These are phyloP conservation scores for Elegia similella DNA, from an alignment of 2,888 invertebrate genomes.

Conservation along the genomic window DNA sequence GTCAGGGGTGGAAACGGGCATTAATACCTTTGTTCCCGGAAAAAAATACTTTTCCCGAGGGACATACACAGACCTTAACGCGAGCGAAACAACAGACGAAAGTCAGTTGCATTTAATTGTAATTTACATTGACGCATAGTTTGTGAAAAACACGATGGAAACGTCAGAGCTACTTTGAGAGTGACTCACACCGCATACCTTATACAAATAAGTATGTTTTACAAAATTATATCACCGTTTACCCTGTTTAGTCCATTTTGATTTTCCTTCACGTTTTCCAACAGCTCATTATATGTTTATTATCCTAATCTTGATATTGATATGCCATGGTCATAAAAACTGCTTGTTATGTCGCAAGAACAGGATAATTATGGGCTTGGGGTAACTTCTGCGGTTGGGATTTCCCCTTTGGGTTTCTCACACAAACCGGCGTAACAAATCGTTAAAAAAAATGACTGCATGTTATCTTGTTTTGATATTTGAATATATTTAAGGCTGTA, in stretches of 20 bases:
- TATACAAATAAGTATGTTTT: not conserved
- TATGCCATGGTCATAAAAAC: not conserved
- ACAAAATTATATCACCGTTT: not conserved
- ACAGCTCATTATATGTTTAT: not conserved
- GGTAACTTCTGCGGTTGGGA: not conserved
- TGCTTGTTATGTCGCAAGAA: not conserved
- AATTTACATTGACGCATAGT: too few species aligned
- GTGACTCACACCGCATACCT: too few species aligned
- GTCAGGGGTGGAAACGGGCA: too few species aligned
- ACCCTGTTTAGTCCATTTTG: not conserved
- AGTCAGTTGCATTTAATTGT: too few species aligned
- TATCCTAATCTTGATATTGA: not conserved
- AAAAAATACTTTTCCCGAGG: too few species aligned
- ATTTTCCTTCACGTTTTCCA: not conserved
- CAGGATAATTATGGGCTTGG: not conserved
- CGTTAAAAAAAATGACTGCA: too few species aligned
- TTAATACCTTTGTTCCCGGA: too few species aligned
- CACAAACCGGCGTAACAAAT: too few species aligned
- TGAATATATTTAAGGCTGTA: too few species aligned
- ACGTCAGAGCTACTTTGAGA: not conserved
- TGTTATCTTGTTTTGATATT: too few species aligned
- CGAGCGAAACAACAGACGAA: too few species aligned
- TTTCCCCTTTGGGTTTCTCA: not conserved
- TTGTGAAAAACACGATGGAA: not conserved
- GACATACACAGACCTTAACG: too few species aligned